These are phyloP conservation scores for Phalangium opilio DNA, from an alignment of 2,888 invertebrate species.

Conservation along the genomic window DNA sequence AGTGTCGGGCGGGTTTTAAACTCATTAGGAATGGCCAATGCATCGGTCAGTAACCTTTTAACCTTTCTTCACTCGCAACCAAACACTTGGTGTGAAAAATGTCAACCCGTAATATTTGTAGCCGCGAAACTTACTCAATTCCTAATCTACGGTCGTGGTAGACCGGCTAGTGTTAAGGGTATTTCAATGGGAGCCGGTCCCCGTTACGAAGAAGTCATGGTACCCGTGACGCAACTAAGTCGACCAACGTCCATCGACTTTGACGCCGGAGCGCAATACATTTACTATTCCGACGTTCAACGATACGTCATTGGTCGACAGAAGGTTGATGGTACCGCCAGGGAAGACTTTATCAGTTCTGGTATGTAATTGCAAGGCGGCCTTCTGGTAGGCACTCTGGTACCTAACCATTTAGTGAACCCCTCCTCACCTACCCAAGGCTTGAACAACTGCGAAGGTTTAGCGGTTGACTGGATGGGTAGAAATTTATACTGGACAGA, in stretches of 20 bases:
- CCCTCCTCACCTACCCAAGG: no score
- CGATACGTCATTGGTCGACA: slow-evolving; percentile 47
- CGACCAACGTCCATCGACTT: slow-evolving; percentile 52
- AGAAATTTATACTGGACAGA: slow-evolving; percentile 72
- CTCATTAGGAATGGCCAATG: slow-evolving; percentile 44
- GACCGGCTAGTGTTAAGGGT: slow-evolving; percentile 54
- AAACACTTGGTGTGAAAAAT: background rate
- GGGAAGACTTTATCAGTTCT: slow-evolving; percentile 42
- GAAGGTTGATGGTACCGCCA: slow-evolving; percentile 43
- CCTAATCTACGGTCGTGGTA: slow-evolving; percentile 47
- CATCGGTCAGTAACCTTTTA: slow-evolving; percentile 36
- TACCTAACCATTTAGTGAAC: no score
- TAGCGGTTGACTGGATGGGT: slow-evolving; percentile 72
- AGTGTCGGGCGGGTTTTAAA: slow-evolving; percentile 55
- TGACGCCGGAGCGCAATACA: slow-evolving; percentile 42
- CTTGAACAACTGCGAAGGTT: slow-evolving; percentile 49
- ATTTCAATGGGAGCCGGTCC: slow-evolving; percentile 33
- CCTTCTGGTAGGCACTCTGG: background rate
- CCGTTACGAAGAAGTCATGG: slow-evolving; percentile 40
- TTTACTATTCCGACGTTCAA: slow-evolving; percentile 48
- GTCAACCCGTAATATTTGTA: slow-evolving; percentile 23
- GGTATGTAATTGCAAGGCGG: no score
- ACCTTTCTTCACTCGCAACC: slow-evolving; percentile 5
- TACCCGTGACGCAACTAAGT: slow-evolving; percentile 50
- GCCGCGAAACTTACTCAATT: slow-evolving; percentile 45